Percentiles rank a stretch among this genome's conserved stretches.
These are phyloP conservation scores for Papilio xuthus DNA, from an alignment of 1,140 invertebrate species.

Conservation along the genomic window DNA sequence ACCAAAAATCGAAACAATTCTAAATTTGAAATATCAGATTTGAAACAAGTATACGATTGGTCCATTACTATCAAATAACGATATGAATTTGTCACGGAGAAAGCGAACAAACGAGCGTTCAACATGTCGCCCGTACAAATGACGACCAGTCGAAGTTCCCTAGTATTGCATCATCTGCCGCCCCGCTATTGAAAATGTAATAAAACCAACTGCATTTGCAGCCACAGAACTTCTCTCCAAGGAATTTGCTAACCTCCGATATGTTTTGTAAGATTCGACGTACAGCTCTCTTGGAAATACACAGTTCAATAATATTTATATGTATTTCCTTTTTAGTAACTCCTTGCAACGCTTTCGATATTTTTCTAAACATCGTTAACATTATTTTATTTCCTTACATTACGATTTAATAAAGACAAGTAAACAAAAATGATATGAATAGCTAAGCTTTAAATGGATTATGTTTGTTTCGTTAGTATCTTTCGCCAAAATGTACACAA, in stretches of 20 bases:
- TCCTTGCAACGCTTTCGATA: neutral
- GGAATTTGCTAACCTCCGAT: constrained; percentile 6
- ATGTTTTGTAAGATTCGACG: neutral
- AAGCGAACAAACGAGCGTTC: constrained; percentile 9
- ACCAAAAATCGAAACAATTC: neutral
- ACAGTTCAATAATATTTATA: neutral
- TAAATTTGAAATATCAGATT: neutral
- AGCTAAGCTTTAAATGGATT: too few species aligned
- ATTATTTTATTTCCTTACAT: too few species aligned
- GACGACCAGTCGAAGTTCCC: constrained; percentile 5
- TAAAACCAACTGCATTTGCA: constrained; percentile 7
- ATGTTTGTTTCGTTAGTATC: too few species aligned
- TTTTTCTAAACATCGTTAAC: too few species aligned
- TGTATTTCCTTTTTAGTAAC: neutral
- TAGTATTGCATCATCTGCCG: neutral
- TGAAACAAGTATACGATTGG: constrained; percentile 4
- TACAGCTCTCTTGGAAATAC: neutral
- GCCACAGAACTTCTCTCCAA: neutral
- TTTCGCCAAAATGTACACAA: too few species aligned
- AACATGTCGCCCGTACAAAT: constrained; percentile 2
- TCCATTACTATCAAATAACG: constrained; percentile 11
- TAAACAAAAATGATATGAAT: too few species aligned
- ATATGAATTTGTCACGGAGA: neutral
- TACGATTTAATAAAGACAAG: too few species aligned
- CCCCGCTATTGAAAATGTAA: constrained; percentile 10